These are phyloP conservation scores for Drosophila macrospina DNA, from an alignment of 2,888 invertebrate genomes.

Conservation along the genomic window DNA sequence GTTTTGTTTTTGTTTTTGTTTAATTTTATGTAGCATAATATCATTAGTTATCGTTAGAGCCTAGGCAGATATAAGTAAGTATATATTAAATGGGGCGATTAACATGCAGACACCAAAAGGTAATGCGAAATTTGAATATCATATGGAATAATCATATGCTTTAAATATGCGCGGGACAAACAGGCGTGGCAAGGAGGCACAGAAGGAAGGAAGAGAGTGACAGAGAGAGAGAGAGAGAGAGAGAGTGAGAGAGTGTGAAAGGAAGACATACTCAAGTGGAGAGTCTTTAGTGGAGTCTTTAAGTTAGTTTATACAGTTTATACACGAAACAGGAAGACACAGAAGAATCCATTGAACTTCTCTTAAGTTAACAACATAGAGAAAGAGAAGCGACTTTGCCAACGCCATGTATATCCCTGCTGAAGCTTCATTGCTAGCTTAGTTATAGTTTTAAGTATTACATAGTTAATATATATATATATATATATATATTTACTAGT, in stretches of 20 bases:
- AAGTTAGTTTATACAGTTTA: conserved; percentile 47
- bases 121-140: conserved; percentile 61
- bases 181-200: background rate
- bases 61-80: conserved; percentile 52
- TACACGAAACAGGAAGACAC: conserved; percentile 47
- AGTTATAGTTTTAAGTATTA: conserved; percentile 35
- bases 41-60: conserved; percentile 26
- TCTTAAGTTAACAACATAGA: background rate
- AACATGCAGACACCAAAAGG: conserved; percentile 78
- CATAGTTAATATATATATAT: conserved; percentile 21
- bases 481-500: conserved; percentile 47
- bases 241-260: background rate
- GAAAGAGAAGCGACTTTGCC: background rate
- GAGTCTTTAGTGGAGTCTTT: conserved; percentile 13
- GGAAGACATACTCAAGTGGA: conserved; percentile 37
- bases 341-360: conserved; percentile 3
- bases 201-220: too few species aligned
- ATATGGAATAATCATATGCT: conserved; percentile 59
- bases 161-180: conserved; percentile 14
- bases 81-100: conserved; percentile 63
- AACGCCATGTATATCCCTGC: conserved; percentile 26
- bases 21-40: conserved; percentile 34
- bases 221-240: too few species aligned
- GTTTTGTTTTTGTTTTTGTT: background rate
- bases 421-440: conserved; percentile 50